Evolutionary conservation across 2,113 vertebrate genomes (phyloP).

Genomic region (Columbina picui): DNA sequence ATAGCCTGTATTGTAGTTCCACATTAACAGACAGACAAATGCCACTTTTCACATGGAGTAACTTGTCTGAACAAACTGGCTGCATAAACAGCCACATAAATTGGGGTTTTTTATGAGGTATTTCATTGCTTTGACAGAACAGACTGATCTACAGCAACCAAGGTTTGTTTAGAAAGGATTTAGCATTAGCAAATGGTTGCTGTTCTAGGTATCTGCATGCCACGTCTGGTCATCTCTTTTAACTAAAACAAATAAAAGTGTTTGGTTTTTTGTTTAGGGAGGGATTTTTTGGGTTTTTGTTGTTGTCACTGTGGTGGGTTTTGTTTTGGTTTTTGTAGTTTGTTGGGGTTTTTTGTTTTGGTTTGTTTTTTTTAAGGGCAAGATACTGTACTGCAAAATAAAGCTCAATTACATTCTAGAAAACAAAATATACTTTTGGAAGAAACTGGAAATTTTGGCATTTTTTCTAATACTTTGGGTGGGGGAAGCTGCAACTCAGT

Average conservation of each 20-base stretch:
- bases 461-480: neutral
- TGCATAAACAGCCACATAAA: neutral
- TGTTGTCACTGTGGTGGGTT: neutral
- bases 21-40: neutral
- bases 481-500: neutral
- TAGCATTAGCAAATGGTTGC: neutral
- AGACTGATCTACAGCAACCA: neutral
- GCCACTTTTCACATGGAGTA: neutral
- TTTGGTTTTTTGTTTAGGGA: neutral
- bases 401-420: neutral
- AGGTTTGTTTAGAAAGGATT: conserved; percentile 25
- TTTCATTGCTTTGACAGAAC: conserved; percentile 19
- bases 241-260: no score
- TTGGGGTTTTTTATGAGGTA: neutral
- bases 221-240: neutral
- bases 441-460: neutral
- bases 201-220: neutral
- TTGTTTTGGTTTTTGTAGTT: neutral
- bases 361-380: neutral
- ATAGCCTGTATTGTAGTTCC: neutral
- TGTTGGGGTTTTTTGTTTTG: neutral
- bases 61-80: neutral
- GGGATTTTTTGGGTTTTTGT: neutral
- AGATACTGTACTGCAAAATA: neutral
- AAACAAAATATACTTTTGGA: neutral